Percentiles rank a stretch among this genome's conserved stretches.
These are phyloP conservation scores for Hemibagrus guttatus DNA, from an alignment of 2,797 vertebrate genomes.

Conservation along the genomic window DNA sequence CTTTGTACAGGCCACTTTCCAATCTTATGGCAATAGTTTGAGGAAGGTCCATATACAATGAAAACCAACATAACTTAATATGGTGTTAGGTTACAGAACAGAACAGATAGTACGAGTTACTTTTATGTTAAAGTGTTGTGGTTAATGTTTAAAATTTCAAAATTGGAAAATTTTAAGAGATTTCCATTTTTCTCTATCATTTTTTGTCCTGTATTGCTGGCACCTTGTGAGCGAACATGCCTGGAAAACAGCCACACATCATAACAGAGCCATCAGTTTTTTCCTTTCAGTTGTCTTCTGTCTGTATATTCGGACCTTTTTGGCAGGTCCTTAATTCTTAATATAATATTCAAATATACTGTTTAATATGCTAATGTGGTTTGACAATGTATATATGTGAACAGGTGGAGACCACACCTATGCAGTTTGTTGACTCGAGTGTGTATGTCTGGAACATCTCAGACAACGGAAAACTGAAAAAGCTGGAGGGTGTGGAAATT, in stretches of 20 bases:
- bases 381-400: slow-evolving; percentile 34
- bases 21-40: not conserved
- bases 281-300: not conserved
- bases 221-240: not conserved
- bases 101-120: not conserved
- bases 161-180: not conserved
- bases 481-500: slow-evolving; percentile 74
- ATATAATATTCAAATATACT: not conserved
- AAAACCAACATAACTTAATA: not conserved
- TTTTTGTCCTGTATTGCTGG: not conserved
- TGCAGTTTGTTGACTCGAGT: slow-evolving; percentile 87
- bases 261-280: not conserved
- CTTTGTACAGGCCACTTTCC: not conserved
- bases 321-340: not conserved
- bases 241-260: not conserved
- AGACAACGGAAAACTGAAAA: slow-evolving; percentile 82
- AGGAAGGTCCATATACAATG: not conserved
- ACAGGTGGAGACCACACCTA: slow-evolving; percentile 86
- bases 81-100: not conserved
- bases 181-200: not conserved
- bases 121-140: not conserved
- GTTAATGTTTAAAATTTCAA: not conserved
- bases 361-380: not conserved
- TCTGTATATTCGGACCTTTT: not conserved
- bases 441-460: slow-evolving; percentile 92